Percentiles rank a stretch among this genome's conserved stretches.
Conservation (phyloP, 2,888 invertebrate species). For the Crioceris asparagi region DNA sequence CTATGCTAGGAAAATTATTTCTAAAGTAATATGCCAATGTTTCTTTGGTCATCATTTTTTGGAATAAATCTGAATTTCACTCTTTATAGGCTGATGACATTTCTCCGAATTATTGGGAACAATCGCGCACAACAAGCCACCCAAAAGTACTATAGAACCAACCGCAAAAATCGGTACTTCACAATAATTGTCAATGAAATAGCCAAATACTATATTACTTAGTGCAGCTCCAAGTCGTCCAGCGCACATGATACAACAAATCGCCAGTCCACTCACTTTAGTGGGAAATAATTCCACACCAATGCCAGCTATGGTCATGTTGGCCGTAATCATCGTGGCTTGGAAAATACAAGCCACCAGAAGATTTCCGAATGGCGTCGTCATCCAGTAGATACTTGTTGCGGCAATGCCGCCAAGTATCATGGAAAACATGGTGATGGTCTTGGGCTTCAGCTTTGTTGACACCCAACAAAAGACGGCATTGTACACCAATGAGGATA, state of each 20-base stretch:
- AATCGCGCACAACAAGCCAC: conserved; percentile 34
- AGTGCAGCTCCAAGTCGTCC: conserved; percentile 55
- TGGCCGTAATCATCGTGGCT: conserved; percentile 40
- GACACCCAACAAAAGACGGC: conserved; percentile 51
- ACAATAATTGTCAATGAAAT: conserved; percentile 50
- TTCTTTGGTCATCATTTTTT: too few relatives aligned
- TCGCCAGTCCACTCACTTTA: conserved; percentile 46
- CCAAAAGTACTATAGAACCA: conserved; percentile 40
- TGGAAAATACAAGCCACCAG: conserved; percentile 45
- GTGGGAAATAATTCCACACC: conserved; percentile 36
- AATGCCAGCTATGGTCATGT: conserved; percentile 35
- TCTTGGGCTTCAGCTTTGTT: conserved; percentile 25
- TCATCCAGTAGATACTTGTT: conserved; percentile 48
- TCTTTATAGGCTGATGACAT: too few relatives aligned
- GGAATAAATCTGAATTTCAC: too few relatives aligned
- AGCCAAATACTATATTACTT: conserved; percentile 54
- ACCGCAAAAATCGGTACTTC: conserved; percentile 53
- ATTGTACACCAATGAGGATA: conserved; percentile 53
- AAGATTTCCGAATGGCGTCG: conserved; percentile 45
- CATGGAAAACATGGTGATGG: conserved; percentile 36
- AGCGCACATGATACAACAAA: conserved; percentile 53
- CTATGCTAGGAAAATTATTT: too few relatives aligned
- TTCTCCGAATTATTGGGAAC: too few relatives aligned
- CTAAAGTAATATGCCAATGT: too few relatives aligned
- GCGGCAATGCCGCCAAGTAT: conserved; percentile 46